Percentiles rank a stretch among this genome's conserved stretches.
phyloP scores from a whole-genome alignment of 1,140 invertebrate genomes.

The Aleiodes sp. region DNA sequence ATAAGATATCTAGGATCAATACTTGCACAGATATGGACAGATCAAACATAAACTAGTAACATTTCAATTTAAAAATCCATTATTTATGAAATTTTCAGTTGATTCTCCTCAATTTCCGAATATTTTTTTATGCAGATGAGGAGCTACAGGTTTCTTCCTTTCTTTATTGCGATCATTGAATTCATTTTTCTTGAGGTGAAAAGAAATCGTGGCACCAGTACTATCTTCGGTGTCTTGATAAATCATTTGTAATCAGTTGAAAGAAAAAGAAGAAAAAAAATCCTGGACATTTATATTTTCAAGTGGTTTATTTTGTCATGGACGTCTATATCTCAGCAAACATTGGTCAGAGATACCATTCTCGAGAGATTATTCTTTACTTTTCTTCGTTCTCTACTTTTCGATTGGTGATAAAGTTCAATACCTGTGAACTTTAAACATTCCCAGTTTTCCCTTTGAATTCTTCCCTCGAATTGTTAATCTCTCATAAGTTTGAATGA shows the following conservation, averaged over 20 bases:
- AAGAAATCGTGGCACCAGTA: not conserved
- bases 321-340: conserved; percentile 57
- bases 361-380: conserved; percentile 35
- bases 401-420: no score
- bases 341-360: conserved; percentile 56
- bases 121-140: no score
- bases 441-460: no score
- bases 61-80: no score
- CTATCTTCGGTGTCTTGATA: not conserved
- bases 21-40: conserved; percentile 39
- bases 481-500: no score
- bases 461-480: no score
- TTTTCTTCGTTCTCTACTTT: no score
- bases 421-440: no score
- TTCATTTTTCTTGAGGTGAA: not conserved
- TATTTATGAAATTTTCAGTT: no score
- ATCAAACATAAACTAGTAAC: conserved; percentile 24
- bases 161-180: not conserved
- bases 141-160: no score
- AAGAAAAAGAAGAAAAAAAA: not conserved
- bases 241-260: not conserved
- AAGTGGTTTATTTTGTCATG: conserved; percentile 64
- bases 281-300: conserved; percentile 31
- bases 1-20: conserved; percentile 50
- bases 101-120: no score